Evolutionary conservation across 1,140 invertebrate species (phyloP).

Genomic region (Calliphora vicina): DNA sequence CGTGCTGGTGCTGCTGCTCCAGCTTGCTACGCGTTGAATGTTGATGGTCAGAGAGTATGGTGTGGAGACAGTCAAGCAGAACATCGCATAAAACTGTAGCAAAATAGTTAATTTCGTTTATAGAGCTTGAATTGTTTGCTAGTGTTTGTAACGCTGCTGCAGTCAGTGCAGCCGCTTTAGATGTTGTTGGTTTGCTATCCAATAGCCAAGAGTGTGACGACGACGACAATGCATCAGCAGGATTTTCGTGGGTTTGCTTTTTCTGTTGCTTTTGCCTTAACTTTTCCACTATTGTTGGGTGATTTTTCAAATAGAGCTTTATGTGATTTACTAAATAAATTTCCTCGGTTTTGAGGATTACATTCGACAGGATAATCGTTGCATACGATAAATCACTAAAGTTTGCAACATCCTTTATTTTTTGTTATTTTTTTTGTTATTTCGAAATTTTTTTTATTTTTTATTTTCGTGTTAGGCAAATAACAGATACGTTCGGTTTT

Average conservation of each 20-base stretch:
- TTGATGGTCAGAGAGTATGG: constrained; percentile 30
- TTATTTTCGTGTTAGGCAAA: constrained; percentile 13
- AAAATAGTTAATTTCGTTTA: constrained; percentile 62
- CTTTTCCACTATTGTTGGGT: constrained; percentile 44
- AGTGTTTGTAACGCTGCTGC: not conserved
- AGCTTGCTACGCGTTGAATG: not conserved
- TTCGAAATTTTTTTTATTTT: too few relatives aligned
- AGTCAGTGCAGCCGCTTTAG: not conserved
- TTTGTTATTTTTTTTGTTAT: constrained; percentile 11
- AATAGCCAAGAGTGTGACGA: constrained; percentile 5
- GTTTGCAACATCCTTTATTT: constrained; percentile 55
- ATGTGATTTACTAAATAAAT: constrained; percentile 64
- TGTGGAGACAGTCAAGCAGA: constrained; percentile 49
- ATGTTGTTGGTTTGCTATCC: constrained; percentile 25
- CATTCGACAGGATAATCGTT: constrained; percentile 59
- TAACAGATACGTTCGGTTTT: constrained; percentile 30
- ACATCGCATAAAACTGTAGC: constrained; percentile 60
- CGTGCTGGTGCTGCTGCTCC: too few relatives aligned
- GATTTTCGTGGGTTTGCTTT: not conserved
- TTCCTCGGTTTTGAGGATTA: constrained; percentile 62
- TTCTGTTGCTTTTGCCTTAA: constrained; percentile 37
- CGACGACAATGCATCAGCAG: not conserved
- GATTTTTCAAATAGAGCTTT: constrained; percentile 64
- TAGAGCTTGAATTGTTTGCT: constrained; percentile 23
- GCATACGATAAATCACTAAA: constrained; percentile 62